Percentiles rank a stretch among this genome's conserved stretches.
Evolutionary conservation across 2,797 vertebrate species (phyloP).

Genomic region (Scomberomorus guttatus): DNA sequence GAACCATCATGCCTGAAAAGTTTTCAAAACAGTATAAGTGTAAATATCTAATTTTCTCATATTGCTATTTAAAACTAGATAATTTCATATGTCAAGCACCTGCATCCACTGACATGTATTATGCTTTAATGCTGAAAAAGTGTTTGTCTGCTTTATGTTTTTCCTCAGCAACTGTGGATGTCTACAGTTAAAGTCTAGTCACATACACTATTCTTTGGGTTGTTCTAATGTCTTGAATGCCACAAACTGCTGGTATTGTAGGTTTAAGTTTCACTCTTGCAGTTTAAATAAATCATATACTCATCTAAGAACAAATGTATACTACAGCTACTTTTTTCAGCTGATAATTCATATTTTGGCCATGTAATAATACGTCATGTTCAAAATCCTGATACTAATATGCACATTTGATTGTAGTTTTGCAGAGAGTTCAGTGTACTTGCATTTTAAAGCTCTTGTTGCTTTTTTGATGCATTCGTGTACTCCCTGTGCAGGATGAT

Average conservation of each 20-base stretch:
- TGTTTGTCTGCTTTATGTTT: not conserved
- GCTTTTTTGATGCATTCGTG: not conserved
- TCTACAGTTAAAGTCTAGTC: not conserved
- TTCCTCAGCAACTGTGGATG: not conserved
- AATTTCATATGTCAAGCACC: not conserved
- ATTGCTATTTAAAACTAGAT: not conserved
- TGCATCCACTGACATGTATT: not conserved
- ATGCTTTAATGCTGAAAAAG: not conserved
- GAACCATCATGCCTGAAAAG: not conserved
- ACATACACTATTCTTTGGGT: not conserved
- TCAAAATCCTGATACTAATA: not conserved
- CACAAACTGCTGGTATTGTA: constrained; percentile 3
- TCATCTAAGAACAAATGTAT: not conserved
- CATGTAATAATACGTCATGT: not conserved
- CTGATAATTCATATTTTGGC: not conserved
- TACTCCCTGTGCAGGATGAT: constrained; percentile 13
- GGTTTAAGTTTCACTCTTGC: not conserved
- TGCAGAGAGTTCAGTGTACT: not conserved
- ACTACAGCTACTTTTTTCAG: not conserved
- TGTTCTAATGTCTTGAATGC: not conserved
- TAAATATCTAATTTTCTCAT: not conserved
- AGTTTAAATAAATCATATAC: not conserved
- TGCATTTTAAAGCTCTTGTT: not conserved
- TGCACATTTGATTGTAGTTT: not conserved
- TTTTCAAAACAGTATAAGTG: not conserved